Base-by-base conservation (phyloP, 1,140 invertebrate genomes). In the Leptopilina clavipes region DNA sequence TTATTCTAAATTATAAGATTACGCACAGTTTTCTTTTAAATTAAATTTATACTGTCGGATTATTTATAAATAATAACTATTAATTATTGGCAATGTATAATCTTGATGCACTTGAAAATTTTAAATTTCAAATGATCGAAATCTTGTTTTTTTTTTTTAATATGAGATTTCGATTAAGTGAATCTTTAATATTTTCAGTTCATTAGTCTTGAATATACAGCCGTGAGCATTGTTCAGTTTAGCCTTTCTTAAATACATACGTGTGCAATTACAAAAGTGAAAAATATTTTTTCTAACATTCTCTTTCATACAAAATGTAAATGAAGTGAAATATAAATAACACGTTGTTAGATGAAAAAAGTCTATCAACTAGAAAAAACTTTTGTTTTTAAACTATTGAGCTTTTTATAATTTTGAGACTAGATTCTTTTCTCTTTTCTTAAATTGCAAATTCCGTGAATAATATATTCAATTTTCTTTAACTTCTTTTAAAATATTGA, bases 31-130 rank as follows among this genome's bases (percentile, higher is more conserved):
- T 22, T 22, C 19, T 65, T 31, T 65, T n/a, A 31, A 31, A 17
- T n/a, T n/a, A 65, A 31, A 7, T 65, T 65, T 31, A 65, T 19
- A 25, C 56, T 59, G 10, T 52, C 52, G 45, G 72, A 19, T 48
- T 40, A 40, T 40, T 10, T 71, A 52, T 73, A 73, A 52, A 37
- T 73, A 43, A 77, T 74, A 31, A 43, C 52, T 48, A 65, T 18
- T 44, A 43, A 76, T n/a, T n/a, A 14, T 43, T 5, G 52, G 18
- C 17, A 48, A 71, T 59, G 70, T 25, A 59, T 65, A 45, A 22
- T 10, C 45, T 17, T 44, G 37, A 52, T 52, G 48, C 43, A 44
- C 12, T 75, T 54, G 14, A 75, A 70, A 70, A 48, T 45, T 45
- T 70, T 70, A 12, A 14, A 45, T 71, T 54, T 17, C 44, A n/a